Percentiles rank a stretch among this genome's conserved stretches.
These are phyloP conservation scores for Balanococcus diminutus DNA, from an alignment of 2,888 invertebrate genomes.

Conservation along the genomic window DNA sequence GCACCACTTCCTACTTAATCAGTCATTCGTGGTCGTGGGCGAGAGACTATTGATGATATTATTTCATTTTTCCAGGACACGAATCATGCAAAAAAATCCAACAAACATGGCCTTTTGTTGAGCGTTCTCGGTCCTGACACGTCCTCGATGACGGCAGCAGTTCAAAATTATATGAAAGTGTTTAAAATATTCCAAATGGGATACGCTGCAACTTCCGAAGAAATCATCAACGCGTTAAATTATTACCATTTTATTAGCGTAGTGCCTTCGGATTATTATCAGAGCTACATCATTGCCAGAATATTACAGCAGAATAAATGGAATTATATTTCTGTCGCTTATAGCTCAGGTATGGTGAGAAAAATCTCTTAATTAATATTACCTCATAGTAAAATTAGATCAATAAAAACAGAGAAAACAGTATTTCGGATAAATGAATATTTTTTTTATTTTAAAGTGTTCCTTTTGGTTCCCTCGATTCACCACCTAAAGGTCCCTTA, in stretches of 20 bases:
- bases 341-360: constrained; percentile 70
- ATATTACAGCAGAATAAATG: constrained; percentile 73
- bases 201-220: constrained; percentile 78
- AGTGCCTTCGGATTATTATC: constrained; percentile 78
- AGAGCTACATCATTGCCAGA: constrained; percentile 76
- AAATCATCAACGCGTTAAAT: constrained; percentile 75
- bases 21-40: too few relatives aligned
- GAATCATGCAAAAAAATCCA: neutral
- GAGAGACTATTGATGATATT: too few relatives aligned
- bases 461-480: too few relatives aligned
- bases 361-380: neutral
- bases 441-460: too few relatives aligned
- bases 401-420: too few relatives aligned
- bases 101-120: constrained; percentile 56
- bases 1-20: too few relatives aligned
- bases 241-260: constrained; percentile 79
- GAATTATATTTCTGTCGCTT: constrained; percentile 79
- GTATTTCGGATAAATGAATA: too few relatives aligned
- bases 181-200: constrained; percentile 72
- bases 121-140: constrained; percentile 75
- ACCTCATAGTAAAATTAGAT: too few relatives aligned
- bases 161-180: constrained; percentile 77
- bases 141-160: constrained; percentile 73
- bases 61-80: neutral
- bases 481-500: too few relatives aligned